Percentiles rank a stretch among this genome's conserved stretches.
Evolutionary conservation across 2,113 vertebrate species (phyloP).

Genomic region (Poecile atricapillus): DNA sequence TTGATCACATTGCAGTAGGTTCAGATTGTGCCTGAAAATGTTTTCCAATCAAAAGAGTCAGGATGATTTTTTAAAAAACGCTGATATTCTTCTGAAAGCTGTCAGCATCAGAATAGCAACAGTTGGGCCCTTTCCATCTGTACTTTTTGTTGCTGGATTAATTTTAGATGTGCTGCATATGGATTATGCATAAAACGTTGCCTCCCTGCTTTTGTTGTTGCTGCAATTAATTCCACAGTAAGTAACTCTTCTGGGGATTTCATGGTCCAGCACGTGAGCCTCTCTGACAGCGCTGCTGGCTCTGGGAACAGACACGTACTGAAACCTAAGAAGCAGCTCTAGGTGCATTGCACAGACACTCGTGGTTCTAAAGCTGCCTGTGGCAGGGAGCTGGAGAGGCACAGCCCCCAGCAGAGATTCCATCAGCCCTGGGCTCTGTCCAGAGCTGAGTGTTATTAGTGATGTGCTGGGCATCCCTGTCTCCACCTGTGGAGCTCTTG

Average conservation of each 20-base stretch:
- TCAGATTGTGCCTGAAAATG: background rate
- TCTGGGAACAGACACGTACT: accelerated
- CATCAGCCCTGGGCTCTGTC: background rate
- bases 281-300: background rate
- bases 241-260: background rate
- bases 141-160: background rate
- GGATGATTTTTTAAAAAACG: background rate
- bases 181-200: background rate
- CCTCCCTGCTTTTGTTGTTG: background rate
- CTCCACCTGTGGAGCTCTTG: background rate
- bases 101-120: background rate
- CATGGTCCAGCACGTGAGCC: background rate
- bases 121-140: background rate
- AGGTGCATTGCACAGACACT: accelerated
- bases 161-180: background rate
- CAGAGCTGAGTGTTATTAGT: accelerated
- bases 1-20: background rate
- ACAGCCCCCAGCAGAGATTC: background rate
- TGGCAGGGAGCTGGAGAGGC: background rate
- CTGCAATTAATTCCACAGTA: background rate
- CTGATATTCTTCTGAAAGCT: background rate
- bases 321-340: background rate
- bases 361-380: accelerated
- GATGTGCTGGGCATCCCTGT: too few relatives aligned
- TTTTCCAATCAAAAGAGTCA: background rate